These are phyloP conservation scores for Ennomos erosarius DNA, from an alignment of 2,888 invertebrate species.

Conservation along the genomic window DNA sequence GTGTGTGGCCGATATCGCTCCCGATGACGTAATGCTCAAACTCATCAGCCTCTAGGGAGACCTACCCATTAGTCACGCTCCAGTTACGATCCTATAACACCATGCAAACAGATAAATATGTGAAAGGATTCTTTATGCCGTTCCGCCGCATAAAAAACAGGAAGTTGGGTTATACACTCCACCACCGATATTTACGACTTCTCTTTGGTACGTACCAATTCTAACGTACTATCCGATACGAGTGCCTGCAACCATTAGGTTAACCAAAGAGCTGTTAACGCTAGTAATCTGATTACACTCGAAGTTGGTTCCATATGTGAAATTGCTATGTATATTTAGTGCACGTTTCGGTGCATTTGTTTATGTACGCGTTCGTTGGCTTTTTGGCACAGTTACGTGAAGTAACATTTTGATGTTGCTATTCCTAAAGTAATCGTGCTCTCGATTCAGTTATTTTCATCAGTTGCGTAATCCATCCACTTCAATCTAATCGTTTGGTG, in stretches of 20 bases:
- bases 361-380: conserved; percentile 59
- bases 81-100: conserved; percentile 50
- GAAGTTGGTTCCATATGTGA: conserved; percentile 57
- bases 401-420: conserved; percentile 22
- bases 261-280: conserved; percentile 70
- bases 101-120: conserved; percentile 51
- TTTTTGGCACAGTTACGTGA: conserved; percentile 42
- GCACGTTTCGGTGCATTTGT: conserved; percentile 55
- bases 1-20: conserved; percentile 29
- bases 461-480: conserved; percentile 27
- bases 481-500: conserved; percentile 13
- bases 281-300: conserved; percentile 65
- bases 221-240: conserved; percentile 15
- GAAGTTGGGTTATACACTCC: conserved; percentile 58
- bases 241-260: conserved; percentile 55
- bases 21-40: conserved; percentile 23
- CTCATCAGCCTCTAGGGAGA: conserved; percentile 39
- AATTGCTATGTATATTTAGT: conserved; percentile 52
- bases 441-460: conserved; percentile 27
- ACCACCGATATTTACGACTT: conserved; percentile 64
- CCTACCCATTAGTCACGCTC: conserved; percentile 58
- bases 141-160: conserved; percentile 58
- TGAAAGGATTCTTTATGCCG: conserved; percentile 62
- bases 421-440: conserved; percentile 24
- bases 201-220: conserved; percentile 59